Conservation (phyloP, 1,140 invertebrate genomes). For the Drosophila lowei region DNA sequence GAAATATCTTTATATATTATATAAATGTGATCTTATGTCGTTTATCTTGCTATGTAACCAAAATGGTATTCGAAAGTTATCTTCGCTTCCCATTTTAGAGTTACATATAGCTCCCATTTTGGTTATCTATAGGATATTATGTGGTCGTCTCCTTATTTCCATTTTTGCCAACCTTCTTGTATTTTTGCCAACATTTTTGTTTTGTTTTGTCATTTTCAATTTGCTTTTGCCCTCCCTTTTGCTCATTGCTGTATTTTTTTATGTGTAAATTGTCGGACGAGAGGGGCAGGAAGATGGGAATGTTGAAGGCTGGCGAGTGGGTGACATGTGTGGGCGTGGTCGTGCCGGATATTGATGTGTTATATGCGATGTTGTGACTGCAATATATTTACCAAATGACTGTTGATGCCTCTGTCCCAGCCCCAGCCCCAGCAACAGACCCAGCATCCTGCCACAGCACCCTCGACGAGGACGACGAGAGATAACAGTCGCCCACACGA, state of each 20-base stretch:
- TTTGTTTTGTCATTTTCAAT: constrained; percentile 77
- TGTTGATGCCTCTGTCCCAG: constrained; percentile 41
- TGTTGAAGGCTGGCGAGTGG: constrained; percentile 1
- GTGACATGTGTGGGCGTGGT: constrained; percentile 15
- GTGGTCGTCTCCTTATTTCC: background rate
- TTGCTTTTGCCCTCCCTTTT: constrained; percentile 36
- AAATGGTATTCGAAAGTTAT: too few relatives aligned
- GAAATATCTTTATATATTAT: too few relatives aligned
- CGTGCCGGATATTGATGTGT: constrained; percentile 49
- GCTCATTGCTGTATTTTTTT: constrained; percentile 41
- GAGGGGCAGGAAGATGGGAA: background rate
- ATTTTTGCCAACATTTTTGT: constrained; percentile 31
- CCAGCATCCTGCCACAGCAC: background rate
- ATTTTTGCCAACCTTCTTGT: background rate
- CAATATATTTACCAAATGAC: constrained; percentile 62
- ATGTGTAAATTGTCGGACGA: constrained; percentile 23
- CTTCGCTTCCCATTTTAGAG: too few relatives aligned
- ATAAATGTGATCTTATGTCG: too few relatives aligned
- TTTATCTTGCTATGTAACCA: too few relatives aligned
- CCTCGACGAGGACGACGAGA: background rate
- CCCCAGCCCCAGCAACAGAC: background rate
- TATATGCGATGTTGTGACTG: constrained; percentile 54
- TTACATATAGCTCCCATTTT: too few relatives aligned
- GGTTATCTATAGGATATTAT: too few relatives aligned
- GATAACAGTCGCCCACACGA: constrained; percentile 29